These are phyloP conservation scores for Mythimna lalbum DNA, from an alignment of 2,888 invertebrate genomes.

Conservation along the genomic window DNA sequence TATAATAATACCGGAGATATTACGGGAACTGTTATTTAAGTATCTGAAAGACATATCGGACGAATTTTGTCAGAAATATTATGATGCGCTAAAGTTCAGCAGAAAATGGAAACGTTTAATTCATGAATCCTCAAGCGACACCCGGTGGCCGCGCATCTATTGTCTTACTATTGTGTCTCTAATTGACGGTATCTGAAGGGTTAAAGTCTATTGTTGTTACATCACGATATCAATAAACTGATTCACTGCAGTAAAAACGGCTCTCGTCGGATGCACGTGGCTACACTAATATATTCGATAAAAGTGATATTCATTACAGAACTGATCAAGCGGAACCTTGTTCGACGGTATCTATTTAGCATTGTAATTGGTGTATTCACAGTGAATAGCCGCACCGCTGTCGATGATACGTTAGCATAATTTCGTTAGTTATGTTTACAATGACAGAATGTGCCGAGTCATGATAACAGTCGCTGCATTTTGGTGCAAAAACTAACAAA, in stretches of 20 bases:
- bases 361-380: slow-evolving; percentile 79
- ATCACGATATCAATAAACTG: slow-evolving; percentile 56
- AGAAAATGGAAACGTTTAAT: slow-evolving; percentile 33
- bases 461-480: slow-evolving; percentile 82
- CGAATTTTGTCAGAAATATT: slow-evolving; percentile 19
- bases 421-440: slow-evolving; percentile 84
- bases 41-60: slow-evolving; percentile 4
- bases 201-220: slow-evolving; percentile 46
- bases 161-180: too few relatives aligned
- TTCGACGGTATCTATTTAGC: slow-evolving; percentile 70
- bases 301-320: slow-evolving; percentile 68
- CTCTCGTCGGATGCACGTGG: slow-evolving; percentile 51
- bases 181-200: too few relatives aligned
- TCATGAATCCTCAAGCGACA: too few relatives aligned
- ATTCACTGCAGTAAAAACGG: slow-evolving; percentile 56
- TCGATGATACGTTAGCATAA: slow-evolving; percentile 80
- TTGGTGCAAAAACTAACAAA: slow-evolving; percentile 84
- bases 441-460: slow-evolving; percentile 81
- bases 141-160: too few relatives aligned
- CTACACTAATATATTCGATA: slow-evolving; percentile 65
- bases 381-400: slow-evolving; percentile 76
- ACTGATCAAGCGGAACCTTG: slow-evolving; percentile 69
- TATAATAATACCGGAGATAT: slow-evolving; percentile 44
- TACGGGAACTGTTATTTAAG: slow-evolving; percentile 18
- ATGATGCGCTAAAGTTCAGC: slow-evolving; percentile 5